Evolutionary conservation across 1,140 invertebrate species (phyloP), one percentile per base, ranked within the genome.

Genomic region (Magallana gigas): DNA sequence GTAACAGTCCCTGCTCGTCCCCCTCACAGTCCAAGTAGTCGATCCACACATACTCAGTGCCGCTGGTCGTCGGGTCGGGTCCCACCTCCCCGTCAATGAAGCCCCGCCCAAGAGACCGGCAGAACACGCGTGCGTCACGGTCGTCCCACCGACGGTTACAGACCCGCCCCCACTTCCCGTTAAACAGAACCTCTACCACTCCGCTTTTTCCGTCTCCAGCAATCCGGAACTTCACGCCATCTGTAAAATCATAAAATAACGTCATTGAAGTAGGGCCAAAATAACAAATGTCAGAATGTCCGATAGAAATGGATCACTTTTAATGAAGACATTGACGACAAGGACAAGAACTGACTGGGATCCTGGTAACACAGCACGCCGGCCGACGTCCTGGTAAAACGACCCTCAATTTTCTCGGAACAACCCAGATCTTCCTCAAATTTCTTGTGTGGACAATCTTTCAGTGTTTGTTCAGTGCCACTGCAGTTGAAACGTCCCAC

Each of bases 131-230:
- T 29, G 91, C 90, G 64, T 91, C 90, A 8, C 57, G 76, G 56
- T 89, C 76, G 64, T 76, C 88, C 88, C 89, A 92, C 58, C 87
- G 82, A 48, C 88, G 83, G n/a, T 91, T 85, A 86, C 91, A 92
- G 11, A 93, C 89, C n/a, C 90, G 87, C 1, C 92, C 92, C 92
- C 92, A 92, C 58, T 86, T 87, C 12, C 91, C 91, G 60, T 92
- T 88, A 84, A 90, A 92, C 59, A 85, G 84, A 3, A 93, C 84
- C 84, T 89, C 88, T 8, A 93, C 88, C 85, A 96, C 95, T 12
- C 97, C 97, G n/a, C 87, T 88, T 56, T 88, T 91, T 59, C 18
- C 82, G 16, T 60, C 64, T 14, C 90, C 91, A 64, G 48, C 62
- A n/a, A 91, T 87, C 8, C 86, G 56, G n/a, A 91, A 71, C 11